Evolutionary conservation across 2,888 invertebrate genomes (phyloP).

Genomic region (Oegoconia quadripuncta): DNA sequence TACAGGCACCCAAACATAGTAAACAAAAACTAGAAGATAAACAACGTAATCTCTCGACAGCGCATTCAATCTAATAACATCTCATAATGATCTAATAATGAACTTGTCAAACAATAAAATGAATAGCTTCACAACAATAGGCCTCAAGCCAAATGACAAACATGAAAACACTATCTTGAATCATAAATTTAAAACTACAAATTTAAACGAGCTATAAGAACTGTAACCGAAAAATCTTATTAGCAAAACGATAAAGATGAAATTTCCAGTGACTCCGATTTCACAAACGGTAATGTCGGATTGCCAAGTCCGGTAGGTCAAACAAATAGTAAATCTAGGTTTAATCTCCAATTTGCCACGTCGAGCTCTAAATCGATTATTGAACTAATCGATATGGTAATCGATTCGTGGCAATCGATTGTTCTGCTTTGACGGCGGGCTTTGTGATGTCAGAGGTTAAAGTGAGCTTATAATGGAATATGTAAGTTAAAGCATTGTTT

Average conservation of each 20-base stretch:
- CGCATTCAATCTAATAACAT: slow-evolving; percentile 13
- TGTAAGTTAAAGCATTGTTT: no score
- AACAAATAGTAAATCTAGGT: slow-evolving; percentile 11
- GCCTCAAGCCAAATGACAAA: not conserved
- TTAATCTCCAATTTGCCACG: slow-evolving; percentile 12
- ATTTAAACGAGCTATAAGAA: not conserved
- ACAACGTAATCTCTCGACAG: not conserved
- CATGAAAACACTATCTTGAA: not conserved
- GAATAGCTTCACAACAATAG: slow-evolving; percentile 11
- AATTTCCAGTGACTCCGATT: not conserved
- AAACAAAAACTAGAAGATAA: not conserved
- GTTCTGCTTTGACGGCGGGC: not conserved
- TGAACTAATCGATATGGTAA: slow-evolving; percentile 11
- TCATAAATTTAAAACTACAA: slow-evolving; percentile 5
- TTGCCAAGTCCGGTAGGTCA: not conserved
- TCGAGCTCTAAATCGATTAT: slow-evolving; percentile 8
- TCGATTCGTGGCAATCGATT: slow-evolving; percentile 11
- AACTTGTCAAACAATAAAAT: slow-evolving; percentile 22
- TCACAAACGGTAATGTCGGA: not conserved
- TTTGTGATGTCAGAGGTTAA: not conserved
- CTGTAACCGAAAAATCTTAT: slow-evolving; percentile 1
- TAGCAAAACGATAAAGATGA: not conserved
- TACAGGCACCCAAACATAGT: not conserved
- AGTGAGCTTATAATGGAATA: no score
- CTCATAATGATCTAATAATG: slow-evolving; percentile 17